Evolutionary conservation across 2,888 invertebrate species (phyloP).

Genomic region (Tetanocera ferruginea): DNA sequence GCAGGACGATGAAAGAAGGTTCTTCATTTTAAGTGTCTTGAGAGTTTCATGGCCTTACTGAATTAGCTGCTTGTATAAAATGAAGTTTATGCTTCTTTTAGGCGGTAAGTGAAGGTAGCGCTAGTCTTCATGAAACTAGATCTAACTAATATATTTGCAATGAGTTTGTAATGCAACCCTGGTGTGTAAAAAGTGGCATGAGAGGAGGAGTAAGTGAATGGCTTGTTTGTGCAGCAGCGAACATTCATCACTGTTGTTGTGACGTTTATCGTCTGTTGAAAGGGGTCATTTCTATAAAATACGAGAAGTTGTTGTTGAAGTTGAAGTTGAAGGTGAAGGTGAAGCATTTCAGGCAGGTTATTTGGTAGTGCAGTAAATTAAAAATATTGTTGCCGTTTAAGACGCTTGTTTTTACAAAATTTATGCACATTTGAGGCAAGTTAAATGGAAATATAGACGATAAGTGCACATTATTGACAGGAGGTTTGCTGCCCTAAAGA

Average conservation of each 20-base stretch:
- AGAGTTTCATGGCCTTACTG: conserved; percentile 26
- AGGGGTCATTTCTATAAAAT: conserved; percentile 9
- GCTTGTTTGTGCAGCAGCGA: conserved; percentile 6
- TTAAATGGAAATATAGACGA: too few species aligned
- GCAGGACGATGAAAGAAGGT: neutral
- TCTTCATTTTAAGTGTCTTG: neutral
- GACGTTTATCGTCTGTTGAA: conserved; percentile 28
- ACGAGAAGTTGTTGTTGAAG: too few species aligned
- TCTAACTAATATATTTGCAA: neutral
- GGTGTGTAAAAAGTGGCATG: neutral
- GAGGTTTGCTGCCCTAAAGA: too few species aligned
- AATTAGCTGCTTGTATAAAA: conserved; percentile 15
- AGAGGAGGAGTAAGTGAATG: neutral
- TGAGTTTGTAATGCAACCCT: neutral
- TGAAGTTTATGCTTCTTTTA: neutral
- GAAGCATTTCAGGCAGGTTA: neutral
- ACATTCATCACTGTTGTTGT: conserved; percentile 23
- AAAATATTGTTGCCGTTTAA: too few species aligned
- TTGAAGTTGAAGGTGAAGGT: neutral
- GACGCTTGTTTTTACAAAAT: too few species aligned
- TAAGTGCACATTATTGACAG: too few species aligned
- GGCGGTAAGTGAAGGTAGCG: neutral
- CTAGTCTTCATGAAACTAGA: conserved; percentile 14
- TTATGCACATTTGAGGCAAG: too few species aligned
- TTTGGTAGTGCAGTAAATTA: too few species aligned